Base-by-base conservation (phyloP, 2,888 invertebrate genomes). In the Petrophora chlorosata region DNA sequence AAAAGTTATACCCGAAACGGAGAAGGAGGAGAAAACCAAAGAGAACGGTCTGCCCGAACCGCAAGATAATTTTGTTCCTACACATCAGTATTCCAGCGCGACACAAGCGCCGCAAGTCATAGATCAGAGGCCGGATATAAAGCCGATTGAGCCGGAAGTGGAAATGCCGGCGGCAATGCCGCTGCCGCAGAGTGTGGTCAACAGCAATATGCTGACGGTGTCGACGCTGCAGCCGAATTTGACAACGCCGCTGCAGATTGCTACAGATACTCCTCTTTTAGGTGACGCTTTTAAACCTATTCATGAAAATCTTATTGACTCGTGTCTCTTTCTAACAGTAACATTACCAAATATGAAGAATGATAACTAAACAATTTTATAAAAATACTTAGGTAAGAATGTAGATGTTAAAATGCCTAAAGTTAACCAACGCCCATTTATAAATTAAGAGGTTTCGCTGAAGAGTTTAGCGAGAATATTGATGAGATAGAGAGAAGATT, bases 171-270 rank as follows among this genome's bases (percentile, higher is more conserved):
- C 56, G 5, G 44, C 17, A 66, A 28, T 56, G 58, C n/a, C 63
- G 65, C 14, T 59, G 62, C 65, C 69, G 2, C 74, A 67, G 9
- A 66, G 60, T 10, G 50, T 68, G 0, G 59, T 76, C 0, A 76
- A 76, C 14, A 70, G 67, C 1, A 67, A 63, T 4, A 48, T 81
- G 10, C 33, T 80, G 14, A 71, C 61, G n/a, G 71, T 74, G 5
- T 38, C 55, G 0, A 54, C 67, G 10, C 28, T 81, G 7, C 85
- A 82, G 45, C 65, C 76, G 0, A 84, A 75, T 35, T 56, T 85
- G 4, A 85, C 82, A 0, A 88, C 85, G 0, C 89, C 88, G 0
- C 58, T 88, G 41, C 90, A 87, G 61, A 88, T 87, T 45, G 73
- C 89, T 0, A 89, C 89, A 0, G 89, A 89, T 43, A 79, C 79